Evolutionary conservation across 2,888 invertebrate genomes (phyloP), one percentile per base, ranked within the genome.

Genomic region (Eilema caniola): DNA sequence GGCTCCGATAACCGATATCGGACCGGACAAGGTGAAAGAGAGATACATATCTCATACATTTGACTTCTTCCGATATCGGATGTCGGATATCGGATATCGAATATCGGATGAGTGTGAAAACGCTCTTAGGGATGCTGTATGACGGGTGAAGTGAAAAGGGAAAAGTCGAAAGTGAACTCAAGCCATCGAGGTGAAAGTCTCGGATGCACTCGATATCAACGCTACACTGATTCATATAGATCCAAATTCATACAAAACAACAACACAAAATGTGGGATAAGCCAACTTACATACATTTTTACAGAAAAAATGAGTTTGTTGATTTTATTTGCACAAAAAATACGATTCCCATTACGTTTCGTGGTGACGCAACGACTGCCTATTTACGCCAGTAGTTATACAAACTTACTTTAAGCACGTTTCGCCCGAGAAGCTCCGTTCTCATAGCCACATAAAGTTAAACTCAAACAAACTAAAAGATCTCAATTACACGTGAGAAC

Each of bases 391-490:
- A 25, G 20, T 20, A 33, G 11, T 8, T 33, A 23, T 53, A 14
- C 28, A 59, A 63, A 63, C 25, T 12, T 28, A 47, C 33, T 41
- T 64, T 28, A 62, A 66, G 41, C n/a, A 57, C 37, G 56, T 61
- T 33, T 69, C 53, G 56, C 37, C 60, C n/a, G 24, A 41, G 33
- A 20, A 24, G 60, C 28, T 61, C 62, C 62, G 57, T 47, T 71
- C 71, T 56, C 70, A 71, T 59, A 60, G 28, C 47, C 24, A 59
- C 60, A 65, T 68, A 71, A 68, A 72, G 62, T 69, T 62, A 47
- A 65, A 66, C 57, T 65, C 66, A 69, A 69, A 72, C 69, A 68
- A 67, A 71, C 64, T 65, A 65, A 68, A 62, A 71, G 67, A 61
- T 71, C 65, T 71, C 64, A 71, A 68, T 71, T 67, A 67, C 66